Conservation (phyloP, 2,888 invertebrate genomes). For the Zhuqinia jingwanae region DNA sequence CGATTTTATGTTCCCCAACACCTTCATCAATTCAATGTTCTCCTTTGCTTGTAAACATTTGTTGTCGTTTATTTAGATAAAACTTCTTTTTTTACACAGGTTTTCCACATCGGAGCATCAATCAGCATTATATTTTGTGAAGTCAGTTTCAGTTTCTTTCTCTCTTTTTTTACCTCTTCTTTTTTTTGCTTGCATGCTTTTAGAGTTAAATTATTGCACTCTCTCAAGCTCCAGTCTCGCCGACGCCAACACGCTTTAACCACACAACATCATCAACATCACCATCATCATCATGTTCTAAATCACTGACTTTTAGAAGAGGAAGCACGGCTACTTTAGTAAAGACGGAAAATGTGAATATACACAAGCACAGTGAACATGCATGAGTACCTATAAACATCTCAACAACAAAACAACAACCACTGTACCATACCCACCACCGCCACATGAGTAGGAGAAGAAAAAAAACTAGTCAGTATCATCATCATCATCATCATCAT, state of each 20-base stretch:
- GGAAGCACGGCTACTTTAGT: constrained; percentile 70
- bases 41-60: constrained; percentile 36
- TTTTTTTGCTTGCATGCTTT: neutral
- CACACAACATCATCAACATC: constrained; percentile 17
- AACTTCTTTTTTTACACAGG: constrained; percentile 53
- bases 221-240: constrained; percentile 43
- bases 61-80: constrained; percentile 56
- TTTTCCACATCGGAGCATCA: constrained; percentile 51
- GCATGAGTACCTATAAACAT: constrained; percentile 41
- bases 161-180: too few species aligned
- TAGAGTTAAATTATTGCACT: constrained; percentile 14
- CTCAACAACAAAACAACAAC: too few species aligned
- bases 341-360: constrained; percentile 64
- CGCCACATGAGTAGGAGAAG: neutral
- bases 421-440: too few species aligned
- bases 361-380: constrained; percentile 52
- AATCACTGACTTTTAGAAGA: constrained; percentile 59
- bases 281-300: constrained; percentile 62
- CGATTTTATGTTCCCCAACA: constrained; percentile 58
- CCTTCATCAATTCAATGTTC: constrained; percentile 19
- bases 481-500: neutral
- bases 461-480: neutral
- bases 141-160: constrained; percentile 27
- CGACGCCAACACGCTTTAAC: constrained; percentile 62
- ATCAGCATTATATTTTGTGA: constrained; percentile 29